phyloP scores from a whole-genome alignment of 92 coral and sea anemone species.

The Siderastrea radians region DNA sequence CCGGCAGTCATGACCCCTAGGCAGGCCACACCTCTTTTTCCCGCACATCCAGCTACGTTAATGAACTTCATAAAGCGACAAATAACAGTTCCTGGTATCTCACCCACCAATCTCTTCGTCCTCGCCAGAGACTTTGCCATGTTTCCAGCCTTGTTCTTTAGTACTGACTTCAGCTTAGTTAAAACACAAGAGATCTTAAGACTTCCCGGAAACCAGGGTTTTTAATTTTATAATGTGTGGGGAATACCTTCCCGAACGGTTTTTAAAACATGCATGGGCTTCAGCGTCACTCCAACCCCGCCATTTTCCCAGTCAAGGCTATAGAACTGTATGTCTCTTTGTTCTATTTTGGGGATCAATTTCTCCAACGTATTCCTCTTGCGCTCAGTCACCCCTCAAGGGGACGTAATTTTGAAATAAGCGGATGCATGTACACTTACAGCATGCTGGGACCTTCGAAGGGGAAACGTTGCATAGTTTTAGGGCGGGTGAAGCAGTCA shows the following conservation, averaged over 20 bases:
- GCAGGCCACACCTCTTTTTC: constrained; percentile 22
- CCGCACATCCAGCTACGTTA: constrained; percentile 9
- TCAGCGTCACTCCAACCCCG: neutral
- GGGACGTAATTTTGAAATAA: constrained; percentile 25
- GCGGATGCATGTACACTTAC: too few species aligned
- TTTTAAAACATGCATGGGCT: constrained; percentile 35
- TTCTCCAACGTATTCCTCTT: constrained; percentile 13
- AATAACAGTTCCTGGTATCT: neutral
- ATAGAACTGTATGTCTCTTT: constrained; percentile 17
- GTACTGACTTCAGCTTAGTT: constrained; percentile 39
- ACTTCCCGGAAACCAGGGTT: constrained; percentile 34
- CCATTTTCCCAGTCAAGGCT: constrained; percentile 11
- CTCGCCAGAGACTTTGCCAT: constrained; percentile 45
- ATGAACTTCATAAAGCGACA: neutral
- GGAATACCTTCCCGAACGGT: constrained; percentile 47
- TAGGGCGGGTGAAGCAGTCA: constrained; percentile 24
- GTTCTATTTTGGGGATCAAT: neutral
- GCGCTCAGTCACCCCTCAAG: constrained; percentile 33
- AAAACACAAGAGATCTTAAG: constrained; percentile 46
- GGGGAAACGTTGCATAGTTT: constrained; percentile 49
- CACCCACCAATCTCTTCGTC: constrained; percentile 12
- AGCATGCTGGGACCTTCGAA: neutral
- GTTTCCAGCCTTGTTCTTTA: constrained; percentile 27
- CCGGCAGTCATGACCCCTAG: constrained; percentile 28
- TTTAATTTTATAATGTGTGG: constrained; percentile 56